Evolutionary conservation across 2,888 invertebrate genomes (phyloP).

Genomic region (Embidobia sp.): DNA sequence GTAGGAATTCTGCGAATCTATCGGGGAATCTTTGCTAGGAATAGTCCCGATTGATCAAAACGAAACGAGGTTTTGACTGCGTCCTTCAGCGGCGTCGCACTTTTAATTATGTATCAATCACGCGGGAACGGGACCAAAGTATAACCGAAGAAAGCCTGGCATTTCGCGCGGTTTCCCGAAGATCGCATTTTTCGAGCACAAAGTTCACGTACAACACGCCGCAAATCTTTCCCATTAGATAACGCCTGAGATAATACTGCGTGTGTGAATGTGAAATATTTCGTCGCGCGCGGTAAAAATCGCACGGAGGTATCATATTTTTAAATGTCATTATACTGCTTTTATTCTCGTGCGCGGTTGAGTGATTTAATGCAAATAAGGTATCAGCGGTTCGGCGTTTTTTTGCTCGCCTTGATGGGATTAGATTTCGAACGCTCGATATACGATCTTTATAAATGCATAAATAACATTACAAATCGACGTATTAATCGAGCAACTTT

Average conservation of each 20-base stretch:
- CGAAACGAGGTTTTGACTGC: not conserved
- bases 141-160: constrained; percentile 16
- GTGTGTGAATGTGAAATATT: constrained; percentile 46
- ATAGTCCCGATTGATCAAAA: constrained; percentile 13
- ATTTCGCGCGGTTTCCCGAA: constrained; percentile 39
- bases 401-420: not conserved
- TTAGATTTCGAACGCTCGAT: constrained; percentile 17
- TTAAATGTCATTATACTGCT: constrained; percentile 32
- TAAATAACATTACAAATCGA: constrained; percentile 21
- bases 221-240: constrained; percentile 45
- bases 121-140: not conserved
- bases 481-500: not conserved
- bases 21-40: constrained; percentile 32
- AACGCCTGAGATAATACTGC: constrained; percentile 25
- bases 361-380: constrained; percentile 39
- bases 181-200: constrained; percentile 29
- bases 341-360: constrained; percentile 26
- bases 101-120: constrained; percentile 27
- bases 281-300: constrained; percentile 23
- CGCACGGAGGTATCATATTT: constrained; percentile 23
- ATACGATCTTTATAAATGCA: not conserved
- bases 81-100: not conserved
- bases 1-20: constrained; percentile 64
- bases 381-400: not conserved
- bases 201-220: constrained; percentile 37